Evolutionary conservation across 2,113 vertebrate genomes (phyloP).

Genomic region (Nothocercus nigrocapillus): DNA sequence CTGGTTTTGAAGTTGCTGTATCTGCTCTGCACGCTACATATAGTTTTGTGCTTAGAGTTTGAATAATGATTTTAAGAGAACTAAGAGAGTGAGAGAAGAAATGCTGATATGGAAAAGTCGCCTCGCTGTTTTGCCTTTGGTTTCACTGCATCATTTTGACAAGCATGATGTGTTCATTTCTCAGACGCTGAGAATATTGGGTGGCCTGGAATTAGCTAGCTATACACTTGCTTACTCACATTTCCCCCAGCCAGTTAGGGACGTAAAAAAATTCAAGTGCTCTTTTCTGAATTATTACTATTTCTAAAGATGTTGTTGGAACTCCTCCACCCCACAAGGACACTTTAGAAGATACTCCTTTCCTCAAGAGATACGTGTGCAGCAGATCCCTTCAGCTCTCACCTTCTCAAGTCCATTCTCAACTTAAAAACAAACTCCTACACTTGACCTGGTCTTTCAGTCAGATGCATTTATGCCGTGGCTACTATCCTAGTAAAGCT

Average conservation of each 20-base stretch:
- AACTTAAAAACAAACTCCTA: background rate
- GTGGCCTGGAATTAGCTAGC: background rate
- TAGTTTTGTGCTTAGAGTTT: background rate
- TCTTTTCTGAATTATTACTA: background rate
- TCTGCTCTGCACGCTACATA: conserved; percentile 23
- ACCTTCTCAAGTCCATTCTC: background rate
- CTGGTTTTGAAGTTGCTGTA: conserved; percentile 12
- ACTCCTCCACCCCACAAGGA: background rate
- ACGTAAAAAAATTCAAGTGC: background rate
- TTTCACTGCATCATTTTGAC: background rate
- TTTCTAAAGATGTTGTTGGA: background rate
- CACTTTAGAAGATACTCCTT: background rate
- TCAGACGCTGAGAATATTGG: background rate
- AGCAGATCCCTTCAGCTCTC: background rate
- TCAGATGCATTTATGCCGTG: background rate
- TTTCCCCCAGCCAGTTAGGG: background rate
- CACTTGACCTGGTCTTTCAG: background rate
- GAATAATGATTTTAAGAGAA: background rate
- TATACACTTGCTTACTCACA: background rate
- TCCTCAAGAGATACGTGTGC: background rate
- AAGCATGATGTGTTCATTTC: background rate
- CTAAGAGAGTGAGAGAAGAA: background rate
- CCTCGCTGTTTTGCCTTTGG: background rate
- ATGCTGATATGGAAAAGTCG: background rate
- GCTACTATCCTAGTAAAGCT: background rate